Conservation (phyloP, 2,113 vertebrate species). For the Halichoerus grypus region DNA sequence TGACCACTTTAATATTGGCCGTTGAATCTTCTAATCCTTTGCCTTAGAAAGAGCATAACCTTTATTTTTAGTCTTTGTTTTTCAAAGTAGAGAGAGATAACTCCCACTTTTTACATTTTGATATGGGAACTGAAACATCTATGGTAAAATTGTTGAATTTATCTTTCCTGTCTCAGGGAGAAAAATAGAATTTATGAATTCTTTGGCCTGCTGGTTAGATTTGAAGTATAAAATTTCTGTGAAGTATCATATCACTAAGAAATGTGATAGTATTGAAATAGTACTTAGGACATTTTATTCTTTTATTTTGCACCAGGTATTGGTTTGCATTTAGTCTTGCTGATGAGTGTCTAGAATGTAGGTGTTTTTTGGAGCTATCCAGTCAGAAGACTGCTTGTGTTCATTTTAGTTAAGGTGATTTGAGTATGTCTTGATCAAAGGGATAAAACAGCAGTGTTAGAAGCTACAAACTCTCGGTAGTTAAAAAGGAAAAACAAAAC, state of each 20-base stretch:
- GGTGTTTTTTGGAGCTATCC: neutral
- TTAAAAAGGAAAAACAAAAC: neutral
- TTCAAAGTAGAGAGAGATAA: neutral
- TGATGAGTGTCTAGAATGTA: neutral
- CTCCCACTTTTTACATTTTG: neutral
- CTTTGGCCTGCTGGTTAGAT: neutral
- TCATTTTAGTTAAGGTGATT: slow-evolving; percentile 48
- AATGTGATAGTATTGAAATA: neutral
- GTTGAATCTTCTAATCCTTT: neutral
- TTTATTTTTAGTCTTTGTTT: slow-evolving; percentile 49
- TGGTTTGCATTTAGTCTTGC: neutral
- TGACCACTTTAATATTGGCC: neutral
- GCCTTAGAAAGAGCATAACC: neutral
- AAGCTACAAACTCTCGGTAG: slow-evolving; percentile 61
- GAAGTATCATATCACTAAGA: neutral
- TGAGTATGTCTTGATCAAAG: slow-evolving; percentile 54
- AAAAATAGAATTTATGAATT: neutral
- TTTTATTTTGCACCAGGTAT: slow-evolving; percentile 3
- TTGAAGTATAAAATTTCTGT: slow-evolving; percentile 31
- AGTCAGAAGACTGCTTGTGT: neutral
- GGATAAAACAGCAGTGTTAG: slow-evolving; percentile 34
- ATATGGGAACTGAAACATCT: neutral
- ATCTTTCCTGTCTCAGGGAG: slow-evolving; percentile 4
- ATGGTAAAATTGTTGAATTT: slow-evolving; percentile 33
- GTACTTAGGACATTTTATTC: neutral